Percentiles rank a stretch among this genome's conserved stretches.
These are phyloP conservation scores for Drosophila subobscura DNA, from an alignment of 1,140 invertebrate genomes.

Conservation along the genomic window DNA sequence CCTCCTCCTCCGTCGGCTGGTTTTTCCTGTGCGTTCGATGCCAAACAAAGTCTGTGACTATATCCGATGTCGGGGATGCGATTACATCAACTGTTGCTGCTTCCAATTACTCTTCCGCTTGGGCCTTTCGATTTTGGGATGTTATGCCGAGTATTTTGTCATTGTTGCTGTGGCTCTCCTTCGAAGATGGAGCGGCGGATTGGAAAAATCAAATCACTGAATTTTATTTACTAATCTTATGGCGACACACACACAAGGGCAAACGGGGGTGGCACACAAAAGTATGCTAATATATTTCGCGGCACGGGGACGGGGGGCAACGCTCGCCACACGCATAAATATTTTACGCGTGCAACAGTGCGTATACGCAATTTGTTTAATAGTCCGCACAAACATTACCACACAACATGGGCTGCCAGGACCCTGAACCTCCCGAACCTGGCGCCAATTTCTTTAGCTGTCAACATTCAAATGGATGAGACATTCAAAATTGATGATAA, in stretches of 20 bases:
- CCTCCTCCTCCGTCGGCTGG: not conserved
- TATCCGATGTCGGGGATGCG: not conserved
- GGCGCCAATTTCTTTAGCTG: conserved; percentile 64
- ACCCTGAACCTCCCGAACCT: not conserved
- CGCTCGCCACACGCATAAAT: conserved; percentile 54
- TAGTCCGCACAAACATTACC: conserved; percentile 55
- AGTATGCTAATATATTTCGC: conserved; percentile 74
- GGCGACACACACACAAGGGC: conserved; percentile 8
- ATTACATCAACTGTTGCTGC: conserved; percentile 24
- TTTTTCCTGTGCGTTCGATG: not conserved
- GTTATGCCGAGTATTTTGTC: conserved; percentile 39
- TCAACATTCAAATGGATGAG: conserved; percentile 28
- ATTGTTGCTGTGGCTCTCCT: conserved; percentile 25
- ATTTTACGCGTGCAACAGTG: conserved; percentile 74
- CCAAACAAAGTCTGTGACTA: conserved; percentile 27
- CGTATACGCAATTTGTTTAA: conserved; percentile 77
- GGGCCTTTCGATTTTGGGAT: conserved; percentile 18
- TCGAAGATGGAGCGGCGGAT: conserved; percentile 18
- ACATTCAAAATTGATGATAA: conserved; percentile 34
- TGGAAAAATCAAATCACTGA: conserved; percentile 49
- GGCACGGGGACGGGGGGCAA: not conserved
- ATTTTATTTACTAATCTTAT: conserved; percentile 53
- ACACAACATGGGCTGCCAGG: conserved; percentile 36
- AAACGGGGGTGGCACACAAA: conserved; percentile 41
- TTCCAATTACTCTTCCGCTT: conserved; percentile 23